A percentile compares a stretch with the other conserved stretches of the same genome.
Conservation (phyloP, 2,888 invertebrate genomes). For the Rhagonycha lutea region DNA sequence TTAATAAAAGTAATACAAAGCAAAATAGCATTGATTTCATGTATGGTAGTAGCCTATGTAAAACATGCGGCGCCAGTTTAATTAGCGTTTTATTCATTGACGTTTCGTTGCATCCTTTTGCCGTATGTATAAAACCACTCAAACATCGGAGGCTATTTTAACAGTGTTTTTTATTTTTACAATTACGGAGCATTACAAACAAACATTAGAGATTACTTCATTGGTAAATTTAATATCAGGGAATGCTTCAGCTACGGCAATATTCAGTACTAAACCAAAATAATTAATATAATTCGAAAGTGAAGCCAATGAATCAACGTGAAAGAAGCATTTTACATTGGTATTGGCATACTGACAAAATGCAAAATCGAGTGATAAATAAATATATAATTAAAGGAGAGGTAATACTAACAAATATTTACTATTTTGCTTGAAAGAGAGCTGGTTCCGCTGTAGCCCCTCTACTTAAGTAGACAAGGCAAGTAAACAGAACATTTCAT, state of each 20-base stretch:
- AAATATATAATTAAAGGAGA: no score
- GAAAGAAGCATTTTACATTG: no score
- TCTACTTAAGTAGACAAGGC: no score
- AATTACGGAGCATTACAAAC: background rate
- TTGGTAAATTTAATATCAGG: background rate
- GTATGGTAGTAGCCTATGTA: background rate
- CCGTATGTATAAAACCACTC: background rate
- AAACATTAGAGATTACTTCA: background rate
- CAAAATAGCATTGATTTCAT: background rate
- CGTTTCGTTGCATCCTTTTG: background rate
- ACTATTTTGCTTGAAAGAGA: no score
- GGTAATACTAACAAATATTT: no score
- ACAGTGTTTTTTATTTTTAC: background rate
- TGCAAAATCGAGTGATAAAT: no score
- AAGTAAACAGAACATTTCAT: no score
- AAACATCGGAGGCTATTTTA: background rate
- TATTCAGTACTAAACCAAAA: background rate
- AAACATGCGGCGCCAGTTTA: constrained; percentile 23
- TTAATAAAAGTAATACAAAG: background rate
- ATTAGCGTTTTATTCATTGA: constrained; percentile 11
- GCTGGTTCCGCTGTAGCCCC: no score
- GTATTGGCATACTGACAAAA: no score
- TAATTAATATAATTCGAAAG: no score
- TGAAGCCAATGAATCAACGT: no score
- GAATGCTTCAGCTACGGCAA: no score